Evolutionary conservation across 2,797 vertebrate species (phyloP).

Genomic region (Malacoraja senta): DNA sequence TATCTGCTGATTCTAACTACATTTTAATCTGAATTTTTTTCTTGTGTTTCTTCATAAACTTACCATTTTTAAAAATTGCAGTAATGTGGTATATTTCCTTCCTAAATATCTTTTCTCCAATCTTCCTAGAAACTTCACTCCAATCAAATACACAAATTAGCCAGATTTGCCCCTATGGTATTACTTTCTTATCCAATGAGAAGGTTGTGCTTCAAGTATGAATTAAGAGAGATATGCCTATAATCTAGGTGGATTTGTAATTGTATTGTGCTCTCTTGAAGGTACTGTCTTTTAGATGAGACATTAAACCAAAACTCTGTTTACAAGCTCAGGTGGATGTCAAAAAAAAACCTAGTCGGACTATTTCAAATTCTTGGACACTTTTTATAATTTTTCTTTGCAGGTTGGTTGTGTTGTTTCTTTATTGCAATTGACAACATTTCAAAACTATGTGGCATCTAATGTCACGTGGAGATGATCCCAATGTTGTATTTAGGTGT

Average conservation of each 20-base stretch:
- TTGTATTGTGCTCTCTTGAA: neutral
- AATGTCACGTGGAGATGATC: no score
- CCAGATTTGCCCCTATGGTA: neutral
- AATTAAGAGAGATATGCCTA: neutral
- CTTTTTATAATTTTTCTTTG: no score
- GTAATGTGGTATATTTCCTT: neutral
- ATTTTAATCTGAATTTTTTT: neutral
- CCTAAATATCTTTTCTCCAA: neutral
- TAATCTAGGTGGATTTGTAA: neutral
- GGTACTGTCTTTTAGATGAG: neutral
- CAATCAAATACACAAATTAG: neutral
- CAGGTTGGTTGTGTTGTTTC: neutral
- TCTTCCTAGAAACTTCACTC: neutral
- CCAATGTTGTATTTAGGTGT: no score
- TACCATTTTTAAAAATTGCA: neutral
- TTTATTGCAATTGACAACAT: neutral
- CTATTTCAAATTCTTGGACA: neutral
- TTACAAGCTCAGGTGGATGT: neutral
- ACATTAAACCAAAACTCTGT: neutral
- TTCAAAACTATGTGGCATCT: neutral
- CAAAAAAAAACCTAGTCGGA: neutral
- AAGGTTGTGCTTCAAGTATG: neutral
- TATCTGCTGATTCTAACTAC: neutral
- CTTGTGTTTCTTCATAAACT: neutral
- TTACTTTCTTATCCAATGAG: neutral